These are phyloP conservation scores for Eupithecia subumbrata DNA, from an alignment of 2,888 invertebrate genomes.

Conservation along the genomic window DNA sequence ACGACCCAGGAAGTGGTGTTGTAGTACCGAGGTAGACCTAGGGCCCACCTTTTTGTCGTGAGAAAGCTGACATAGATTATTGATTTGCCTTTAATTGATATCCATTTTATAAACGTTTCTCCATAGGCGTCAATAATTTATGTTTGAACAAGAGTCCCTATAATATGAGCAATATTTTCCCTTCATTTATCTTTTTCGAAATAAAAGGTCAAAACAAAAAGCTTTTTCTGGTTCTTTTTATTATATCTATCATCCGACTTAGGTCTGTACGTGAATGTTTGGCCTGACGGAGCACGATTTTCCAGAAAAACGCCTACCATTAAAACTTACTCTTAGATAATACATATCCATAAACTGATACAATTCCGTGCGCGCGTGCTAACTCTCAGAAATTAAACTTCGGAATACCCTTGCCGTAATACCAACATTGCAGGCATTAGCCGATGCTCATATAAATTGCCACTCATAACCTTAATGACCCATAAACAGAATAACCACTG, in stretches of 20 bases:
- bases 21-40: not conserved
- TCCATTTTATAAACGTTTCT: not conserved
- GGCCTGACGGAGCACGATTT: too few species aligned
- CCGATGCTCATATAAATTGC: conserved; percentile 38
- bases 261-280: too few species aligned
- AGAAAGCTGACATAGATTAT: not conserved
- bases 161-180: too few species aligned
- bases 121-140: not conserved
- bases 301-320: too few species aligned
- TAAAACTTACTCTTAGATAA: not conserved
- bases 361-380: conserved; percentile 6
- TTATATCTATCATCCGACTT: too few species aligned
- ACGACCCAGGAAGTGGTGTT: conserved; percentile 52
- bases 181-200: too few species aligned
- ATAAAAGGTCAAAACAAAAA: too few species aligned
- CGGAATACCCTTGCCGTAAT: conserved; percentile 13
- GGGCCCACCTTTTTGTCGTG: conserved; percentile 16
- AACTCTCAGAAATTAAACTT: conserved; percentile 1
- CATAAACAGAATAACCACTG: conserved; percentile 49
- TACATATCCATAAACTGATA: not conserved
- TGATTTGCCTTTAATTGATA: not conserved
- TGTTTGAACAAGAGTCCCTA: too few species aligned
- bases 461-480: conserved; percentile 47
- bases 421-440: conserved; percentile 36
- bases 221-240: too few species aligned